Conservation (phyloP, 1,140 invertebrate genomes). For the Saccostrea echinata region DNA sequence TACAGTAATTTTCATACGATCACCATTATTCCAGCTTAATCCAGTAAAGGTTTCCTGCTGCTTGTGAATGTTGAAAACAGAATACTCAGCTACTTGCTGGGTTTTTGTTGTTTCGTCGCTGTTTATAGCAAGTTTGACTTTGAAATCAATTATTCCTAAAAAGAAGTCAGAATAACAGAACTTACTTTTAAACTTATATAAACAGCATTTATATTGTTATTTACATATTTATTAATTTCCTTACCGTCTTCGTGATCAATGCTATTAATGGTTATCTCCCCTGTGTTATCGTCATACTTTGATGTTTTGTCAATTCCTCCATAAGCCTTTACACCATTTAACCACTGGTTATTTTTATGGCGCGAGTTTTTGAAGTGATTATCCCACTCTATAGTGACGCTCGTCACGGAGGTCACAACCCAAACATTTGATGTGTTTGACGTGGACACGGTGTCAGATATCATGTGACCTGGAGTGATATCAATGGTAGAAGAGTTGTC, state of each 20-base stretch:
- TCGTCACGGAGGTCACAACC: constrained; percentile 47
- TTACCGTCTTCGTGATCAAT: constrained; percentile 31
- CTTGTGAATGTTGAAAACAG: constrained; percentile 39
- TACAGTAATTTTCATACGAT: constrained; percentile 48
- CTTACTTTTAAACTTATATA: neutral
- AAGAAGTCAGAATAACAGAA: too few relatives aligned
- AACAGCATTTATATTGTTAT: neutral
- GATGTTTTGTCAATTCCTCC: constrained; percentile 26
- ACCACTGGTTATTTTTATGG: constrained; percentile 55
- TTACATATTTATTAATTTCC: too few relatives aligned
- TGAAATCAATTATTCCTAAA: constrained; percentile 45
- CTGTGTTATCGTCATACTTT: constrained; percentile 41
- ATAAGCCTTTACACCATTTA: constrained; percentile 49
- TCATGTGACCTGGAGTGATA: neutral
- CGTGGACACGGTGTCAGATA: neutral
- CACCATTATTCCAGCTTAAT: constrained; percentile 45
- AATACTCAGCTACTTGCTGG: constrained; percentile 11
- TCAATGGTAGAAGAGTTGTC: neutral
- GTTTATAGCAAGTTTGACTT: constrained; percentile 33
- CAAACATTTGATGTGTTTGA: neutral
- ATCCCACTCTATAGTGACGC: constrained; percentile 54
- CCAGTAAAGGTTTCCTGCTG: constrained; percentile 17
- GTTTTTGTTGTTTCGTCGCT: neutral
- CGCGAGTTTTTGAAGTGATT: constrained; percentile 55
- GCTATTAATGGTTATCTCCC: constrained; percentile 42